These are phyloP conservation scores for Unio pictorum DNA, from an alignment of 2,888 invertebrate genomes.

Conservation along the genomic window DNA sequence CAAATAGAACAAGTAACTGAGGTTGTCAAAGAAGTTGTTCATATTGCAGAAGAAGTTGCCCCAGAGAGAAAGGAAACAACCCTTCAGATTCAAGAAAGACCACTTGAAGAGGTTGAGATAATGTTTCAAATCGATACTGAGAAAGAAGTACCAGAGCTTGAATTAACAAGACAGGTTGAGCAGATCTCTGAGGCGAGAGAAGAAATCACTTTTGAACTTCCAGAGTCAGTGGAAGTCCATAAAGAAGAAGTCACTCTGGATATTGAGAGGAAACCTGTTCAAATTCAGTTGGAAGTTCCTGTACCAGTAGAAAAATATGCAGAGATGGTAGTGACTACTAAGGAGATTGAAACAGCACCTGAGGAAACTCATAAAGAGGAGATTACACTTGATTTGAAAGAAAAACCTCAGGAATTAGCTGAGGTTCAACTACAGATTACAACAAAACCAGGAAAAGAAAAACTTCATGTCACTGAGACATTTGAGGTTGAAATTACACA, in stretches of 20 bases:
- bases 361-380: conserved; percentile 19
- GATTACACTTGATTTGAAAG: conserved; percentile 22
- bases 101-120: background rate
- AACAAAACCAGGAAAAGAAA: conserved; percentile 14
- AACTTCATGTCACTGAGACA: conserved; percentile 3
- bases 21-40: conserved; percentile 5
- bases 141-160: conserved; percentile 14
- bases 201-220: conserved; percentile 36
- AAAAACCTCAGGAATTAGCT: conserved; percentile 18
- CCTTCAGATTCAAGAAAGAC: conserved; percentile 1
- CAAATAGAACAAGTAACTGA: background rate
- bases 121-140: conserved; percentile 5
- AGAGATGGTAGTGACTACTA: conserved; percentile 8
- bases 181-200: conserved; percentile 14
- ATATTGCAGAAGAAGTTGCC: conserved; percentile 16
- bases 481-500: conserved; percentile 10
- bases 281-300: conserved; percentile 23
- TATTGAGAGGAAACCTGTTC: conserved; percentile 16
- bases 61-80: conserved; percentile 20
- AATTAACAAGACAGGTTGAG: conserved; percentile 23
- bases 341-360: conserved; percentile 8
- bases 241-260: conserved; percentile 21
- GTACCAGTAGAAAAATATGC: conserved; percentile 10
- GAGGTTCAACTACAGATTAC: conserved; percentile 22
- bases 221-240: conserved; percentile 49